Evolutionary conservation across 2,113 vertebrate genomes (phyloP).

Genomic region (Tauraco erythrolophus): DNA sequence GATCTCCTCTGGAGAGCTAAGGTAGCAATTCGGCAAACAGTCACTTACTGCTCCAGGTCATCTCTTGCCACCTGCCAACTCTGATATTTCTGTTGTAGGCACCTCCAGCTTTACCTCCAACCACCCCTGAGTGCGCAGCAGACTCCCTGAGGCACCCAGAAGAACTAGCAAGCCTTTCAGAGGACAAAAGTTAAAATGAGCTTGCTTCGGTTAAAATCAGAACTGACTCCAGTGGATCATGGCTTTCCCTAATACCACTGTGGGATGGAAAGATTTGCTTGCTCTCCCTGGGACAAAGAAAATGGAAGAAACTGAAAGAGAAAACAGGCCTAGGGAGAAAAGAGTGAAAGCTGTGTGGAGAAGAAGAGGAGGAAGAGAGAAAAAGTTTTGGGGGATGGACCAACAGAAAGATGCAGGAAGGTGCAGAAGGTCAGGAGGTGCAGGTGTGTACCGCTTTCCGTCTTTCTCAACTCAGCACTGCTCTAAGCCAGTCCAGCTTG

Average conservation of each 20-base stretch:
- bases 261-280: not conserved
- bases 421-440: not conserved
- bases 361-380: not conserved
- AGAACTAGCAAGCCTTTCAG: not conserved
- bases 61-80: no score
- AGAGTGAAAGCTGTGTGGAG: rapidly evolving
- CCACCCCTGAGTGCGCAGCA: rapidly evolving
- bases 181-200: not conserved
- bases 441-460: not conserved
- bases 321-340: not conserved
- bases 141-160: rapidly evolving
- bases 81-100: not conserved
- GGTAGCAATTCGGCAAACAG: not conserved
- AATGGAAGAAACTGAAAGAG: not conserved
- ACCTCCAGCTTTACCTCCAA: not conserved
- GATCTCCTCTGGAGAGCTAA: not conserved
- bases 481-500: not conserved
- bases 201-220: rapidly evolving
- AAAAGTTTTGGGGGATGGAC: not conserved
- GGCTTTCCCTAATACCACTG: not conserved
- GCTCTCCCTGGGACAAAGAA: not conserved
- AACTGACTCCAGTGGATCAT: not conserved
- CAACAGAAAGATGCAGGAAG: not conserved
- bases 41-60: rapidly evolving
- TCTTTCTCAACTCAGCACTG: not conserved